Evolutionary conservation across 2,888 invertebrate genomes (phyloP).

Genomic region (Philereme transversata): DNA sequence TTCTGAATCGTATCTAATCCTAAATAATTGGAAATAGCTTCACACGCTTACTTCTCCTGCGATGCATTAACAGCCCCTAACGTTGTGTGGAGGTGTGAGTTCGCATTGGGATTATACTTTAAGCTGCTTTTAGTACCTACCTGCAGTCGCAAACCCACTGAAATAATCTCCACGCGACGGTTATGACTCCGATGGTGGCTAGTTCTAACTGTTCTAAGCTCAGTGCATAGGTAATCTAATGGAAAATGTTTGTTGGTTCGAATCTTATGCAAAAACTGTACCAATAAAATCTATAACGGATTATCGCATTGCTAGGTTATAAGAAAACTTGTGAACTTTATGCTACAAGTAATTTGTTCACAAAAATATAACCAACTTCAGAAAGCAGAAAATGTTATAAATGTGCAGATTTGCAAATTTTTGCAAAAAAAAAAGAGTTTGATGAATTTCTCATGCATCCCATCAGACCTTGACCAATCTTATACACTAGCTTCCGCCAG

Average conservation of each 20-base stretch:
- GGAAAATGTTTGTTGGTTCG: conserved; percentile 48
- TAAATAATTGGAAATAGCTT: not conserved
- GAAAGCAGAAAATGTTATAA: too few relatives aligned
- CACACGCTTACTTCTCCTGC: not conserved
- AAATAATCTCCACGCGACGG: conserved; percentile 23
- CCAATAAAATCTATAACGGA: conserved; percentile 21
- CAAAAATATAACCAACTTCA: too few relatives aligned
- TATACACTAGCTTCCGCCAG: too few relatives aligned
- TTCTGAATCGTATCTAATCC: not conserved
- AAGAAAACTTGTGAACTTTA: conserved; percentile 15
- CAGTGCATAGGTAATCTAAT: conserved; percentile 44
- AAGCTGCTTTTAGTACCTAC: conserved; percentile 9
- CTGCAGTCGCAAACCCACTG: conserved; percentile 18
- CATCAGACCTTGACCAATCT: too few relatives aligned
- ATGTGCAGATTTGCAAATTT: too few relatives aligned
- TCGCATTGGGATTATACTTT: conserved; percentile 15
- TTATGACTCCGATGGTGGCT: conserved; percentile 18
- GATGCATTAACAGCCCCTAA: conserved; percentile 2
- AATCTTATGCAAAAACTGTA: conserved; percentile 23
- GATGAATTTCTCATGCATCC: too few relatives aligned
- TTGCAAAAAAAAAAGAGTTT: too few relatives aligned
- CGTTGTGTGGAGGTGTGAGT: not conserved
- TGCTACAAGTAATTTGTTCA: not conserved
- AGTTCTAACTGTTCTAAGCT: conserved; percentile 15
- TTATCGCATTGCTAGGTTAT: conserved; percentile 1